Percentiles rank a stretch among this genome's conserved stretches.
Evolutionary conservation across 2,888 invertebrate genomes (phyloP).

Genomic region (Archips xylosteana): DNA sequence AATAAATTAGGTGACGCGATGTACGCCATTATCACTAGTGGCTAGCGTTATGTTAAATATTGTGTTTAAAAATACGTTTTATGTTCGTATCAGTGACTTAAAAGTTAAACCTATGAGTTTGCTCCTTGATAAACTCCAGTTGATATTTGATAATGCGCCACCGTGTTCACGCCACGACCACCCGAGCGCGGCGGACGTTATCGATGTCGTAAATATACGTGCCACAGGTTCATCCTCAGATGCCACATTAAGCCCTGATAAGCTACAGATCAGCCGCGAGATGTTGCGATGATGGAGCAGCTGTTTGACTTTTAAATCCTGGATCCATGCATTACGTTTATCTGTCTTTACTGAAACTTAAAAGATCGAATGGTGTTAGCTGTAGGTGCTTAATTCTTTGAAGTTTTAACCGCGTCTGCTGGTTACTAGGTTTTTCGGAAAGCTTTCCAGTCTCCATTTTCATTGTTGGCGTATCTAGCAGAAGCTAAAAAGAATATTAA

Average conservation of each 20-base stretch:
- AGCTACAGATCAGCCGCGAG: constrained; percentile 52
- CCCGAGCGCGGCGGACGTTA: constrained; percentile 66
- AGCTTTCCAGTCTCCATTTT: background rate
- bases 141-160: constrained; percentile 66
- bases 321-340: background rate
- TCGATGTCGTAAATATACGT: constrained; percentile 74
- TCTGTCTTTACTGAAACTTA: background rate
- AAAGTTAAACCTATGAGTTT: constrained; percentile 44
- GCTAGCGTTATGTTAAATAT: background rate
- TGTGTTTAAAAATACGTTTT: background rate
- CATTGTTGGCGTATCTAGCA: background rate
- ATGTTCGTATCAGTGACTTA: background rate
- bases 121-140: constrained; percentile 70
- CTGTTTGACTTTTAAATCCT: constrained; percentile 62
- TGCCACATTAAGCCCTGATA: constrained; percentile 69
- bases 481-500: too few species aligned
- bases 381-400: background rate
- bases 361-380: background rate
- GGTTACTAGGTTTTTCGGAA: background rate
- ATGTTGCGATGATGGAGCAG: constrained; percentile 6
- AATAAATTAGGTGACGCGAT: constrained; percentile 7
- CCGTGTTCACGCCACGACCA: constrained; percentile 65
- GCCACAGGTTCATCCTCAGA: constrained; percentile 72
- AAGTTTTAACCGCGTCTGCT: background rate
- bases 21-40: background rate